Evolutionary conservation across 2,797 vertebrate genomes (phyloP).

Genomic region (Lepus oiostolus): DNA sequence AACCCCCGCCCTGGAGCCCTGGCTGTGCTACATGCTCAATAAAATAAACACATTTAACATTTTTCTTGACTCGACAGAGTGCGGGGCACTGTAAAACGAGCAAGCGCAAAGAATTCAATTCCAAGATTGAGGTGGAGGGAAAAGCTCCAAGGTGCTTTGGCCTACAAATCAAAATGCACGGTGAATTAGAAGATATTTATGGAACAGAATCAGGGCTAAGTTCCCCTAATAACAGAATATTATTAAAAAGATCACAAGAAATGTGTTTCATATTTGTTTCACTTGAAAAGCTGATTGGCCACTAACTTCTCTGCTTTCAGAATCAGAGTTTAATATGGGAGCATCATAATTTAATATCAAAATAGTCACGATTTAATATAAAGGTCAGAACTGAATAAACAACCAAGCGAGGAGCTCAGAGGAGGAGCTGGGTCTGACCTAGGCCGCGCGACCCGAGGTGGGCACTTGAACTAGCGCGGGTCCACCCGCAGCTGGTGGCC

Average conservation of each 20-base stretch:
- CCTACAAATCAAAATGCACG: neutral
- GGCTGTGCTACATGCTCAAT: conserved; percentile 29
- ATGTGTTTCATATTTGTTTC: conserved; percentile 71
- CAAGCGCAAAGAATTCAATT: conserved; percentile 52
- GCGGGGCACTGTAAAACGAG: conserved; percentile 55
- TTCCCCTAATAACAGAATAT: conserved; percentile 46
- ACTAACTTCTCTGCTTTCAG: conserved; percentile 66
- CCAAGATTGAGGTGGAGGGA: conserved; percentile 34
- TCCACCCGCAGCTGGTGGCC: neutral
- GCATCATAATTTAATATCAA: conserved; percentile 75
- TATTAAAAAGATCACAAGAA: conserved; percentile 70
- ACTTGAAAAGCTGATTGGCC: conserved; percentile 59
- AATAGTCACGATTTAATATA: conserved; percentile 71
- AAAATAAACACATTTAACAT: conserved; percentile 64
- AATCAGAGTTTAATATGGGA: conserved; percentile 75
- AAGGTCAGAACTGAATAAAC: conserved; percentile 72
- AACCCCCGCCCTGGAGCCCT: neutral
- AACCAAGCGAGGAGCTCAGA: conserved; percentile 15
- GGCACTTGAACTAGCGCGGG: neutral
- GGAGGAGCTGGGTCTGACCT: conserved; percentile 8
- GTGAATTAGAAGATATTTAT: conserved; percentile 17
- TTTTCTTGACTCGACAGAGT: conserved; percentile 56
- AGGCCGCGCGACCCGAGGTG: neutral
- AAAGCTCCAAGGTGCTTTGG: conserved; percentile 36
- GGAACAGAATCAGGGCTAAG: conserved; percentile 38